Conservation (phyloP, 2,888 invertebrate genomes). For the Hoplodrina ambigua region DNA sequence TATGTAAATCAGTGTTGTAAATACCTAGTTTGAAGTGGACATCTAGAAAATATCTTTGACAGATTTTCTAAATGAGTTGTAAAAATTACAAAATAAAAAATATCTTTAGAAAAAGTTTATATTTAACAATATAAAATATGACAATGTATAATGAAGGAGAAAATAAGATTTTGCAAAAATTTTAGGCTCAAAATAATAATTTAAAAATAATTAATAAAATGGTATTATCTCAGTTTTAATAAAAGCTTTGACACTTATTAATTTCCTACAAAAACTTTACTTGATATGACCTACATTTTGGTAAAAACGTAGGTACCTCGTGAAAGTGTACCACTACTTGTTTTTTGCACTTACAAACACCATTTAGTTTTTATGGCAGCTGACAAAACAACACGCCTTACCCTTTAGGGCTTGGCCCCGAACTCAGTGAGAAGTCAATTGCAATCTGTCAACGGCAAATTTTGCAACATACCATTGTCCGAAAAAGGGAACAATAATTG, state of each 20-base stretch:
- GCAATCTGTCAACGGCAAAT: conserved; percentile 55
- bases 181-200: too few species aligned
- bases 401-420: conserved; percentile 19
- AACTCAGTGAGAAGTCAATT: conserved; percentile 52
- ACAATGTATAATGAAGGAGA: too few species aligned
- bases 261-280: too few species aligned
- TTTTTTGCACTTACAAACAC: conserved; percentile 3
- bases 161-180: too few species aligned
- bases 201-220: too few species aligned
- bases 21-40: background rate
- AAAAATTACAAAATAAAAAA: too few species aligned
- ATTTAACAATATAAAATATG: too few species aligned
- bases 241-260: too few species aligned
- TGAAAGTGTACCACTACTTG: background rate
- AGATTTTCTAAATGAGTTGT: too few species aligned
- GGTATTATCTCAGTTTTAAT: too few species aligned
- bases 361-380: conserved; percentile 12
- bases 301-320: background rate
- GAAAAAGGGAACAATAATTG: conserved; percentile 60
- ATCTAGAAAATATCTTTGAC: background rate
- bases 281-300: background rate
- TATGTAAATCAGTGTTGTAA: conserved; percentile 2
- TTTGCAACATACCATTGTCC: conserved; percentile 64
- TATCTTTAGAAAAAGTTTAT: too few species aligned
- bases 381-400: conserved; percentile 43